Percentiles rank a stretch among this genome's conserved stretches.
These are phyloP conservation scores for Ferdinandea cuprea DNA, from an alignment of 2,888 invertebrate species.

Conservation along the genomic window DNA sequence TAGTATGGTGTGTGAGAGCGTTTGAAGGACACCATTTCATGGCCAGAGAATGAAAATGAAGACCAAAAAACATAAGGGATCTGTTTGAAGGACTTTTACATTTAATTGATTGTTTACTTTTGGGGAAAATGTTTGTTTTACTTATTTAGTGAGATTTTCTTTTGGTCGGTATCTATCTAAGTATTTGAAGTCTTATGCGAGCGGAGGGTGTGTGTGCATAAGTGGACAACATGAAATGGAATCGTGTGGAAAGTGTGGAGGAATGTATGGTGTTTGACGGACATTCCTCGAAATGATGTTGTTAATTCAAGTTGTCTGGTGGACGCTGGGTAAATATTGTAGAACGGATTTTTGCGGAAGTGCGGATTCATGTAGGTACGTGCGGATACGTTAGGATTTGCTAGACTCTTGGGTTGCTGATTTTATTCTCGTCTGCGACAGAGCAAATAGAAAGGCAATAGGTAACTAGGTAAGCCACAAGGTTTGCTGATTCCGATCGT, in stretches of 20 bases:
- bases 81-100: constrained; percentile 58
- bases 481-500: too few relatives aligned
- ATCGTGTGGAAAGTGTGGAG: too few relatives aligned
- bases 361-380: too few relatives aligned
- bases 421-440: too few relatives aligned
- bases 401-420: too few relatives aligned
- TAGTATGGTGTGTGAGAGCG: constrained; percentile 14
- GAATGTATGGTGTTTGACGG: not conserved
- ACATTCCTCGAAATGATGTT: not conserved
- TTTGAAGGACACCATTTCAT: constrained; percentile 54
- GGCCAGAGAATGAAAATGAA: constrained; percentile 53
- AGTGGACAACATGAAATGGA: too few relatives aligned
- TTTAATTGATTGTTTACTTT: constrained; percentile 70
- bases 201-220: not conserved
- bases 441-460: too few relatives aligned
- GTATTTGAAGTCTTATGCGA: not conserved
- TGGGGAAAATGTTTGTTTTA: constrained; percentile 50
- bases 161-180: constrained; percentile 1
- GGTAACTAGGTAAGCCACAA: too few relatives aligned
- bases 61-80: constrained; percentile 31
- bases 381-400: too few relatives aligned
- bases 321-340: too few relatives aligned
- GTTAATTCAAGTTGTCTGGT: constrained; percentile 1
- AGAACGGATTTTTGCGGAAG: too few relatives aligned
- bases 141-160: constrained; percentile 30